Percentiles rank a stretch among this genome's conserved stretches.
These are phyloP conservation scores for Mastomys coucha DNA, from an alignment of 2,113 vertebrate genomes.

Conservation along the genomic window DNA sequence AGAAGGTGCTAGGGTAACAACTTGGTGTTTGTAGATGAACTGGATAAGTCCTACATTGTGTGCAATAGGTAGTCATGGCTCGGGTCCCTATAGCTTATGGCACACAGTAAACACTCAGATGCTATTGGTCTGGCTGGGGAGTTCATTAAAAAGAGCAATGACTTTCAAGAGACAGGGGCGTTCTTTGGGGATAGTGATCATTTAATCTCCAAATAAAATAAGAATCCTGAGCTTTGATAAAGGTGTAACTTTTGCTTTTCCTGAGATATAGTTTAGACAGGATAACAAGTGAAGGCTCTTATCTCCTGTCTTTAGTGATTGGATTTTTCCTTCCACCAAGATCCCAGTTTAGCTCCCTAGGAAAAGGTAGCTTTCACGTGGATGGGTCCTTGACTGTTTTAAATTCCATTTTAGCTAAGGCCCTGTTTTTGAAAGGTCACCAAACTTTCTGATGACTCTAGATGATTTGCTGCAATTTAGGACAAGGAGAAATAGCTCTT, in stretches of 20 bases:
- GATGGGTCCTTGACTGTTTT: conserved; percentile 29
- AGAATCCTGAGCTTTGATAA: not conserved
- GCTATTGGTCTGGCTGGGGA: not conserved
- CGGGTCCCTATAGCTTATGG: not conserved
- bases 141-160: not conserved
- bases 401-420: conserved; percentile 47
- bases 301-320: conserved; percentile 60
- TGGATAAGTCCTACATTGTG: not conserved
- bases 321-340: conserved; percentile 60
- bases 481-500: not conserved
- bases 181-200: not conserved
- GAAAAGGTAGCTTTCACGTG: conserved; percentile 48
- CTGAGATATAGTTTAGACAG: not conserved
- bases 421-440: conserved; percentile 41
- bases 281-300: conserved; percentile 53
- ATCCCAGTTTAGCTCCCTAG: conserved; percentile 51
- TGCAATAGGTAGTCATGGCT: not conserved
- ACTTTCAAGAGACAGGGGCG: not conserved
- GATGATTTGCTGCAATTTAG: conserved; percentile 14
- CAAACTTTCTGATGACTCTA: conserved; percentile 12
- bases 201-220: conserved; percentile 6
- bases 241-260: not conserved
- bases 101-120: not conserved
- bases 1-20: not conserved
- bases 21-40: not conserved